Evolutionary conservation across 37 sponge, comb jelly and placozoan genomes (phyloP).

Genomic region (Beroe ovata): DNA sequence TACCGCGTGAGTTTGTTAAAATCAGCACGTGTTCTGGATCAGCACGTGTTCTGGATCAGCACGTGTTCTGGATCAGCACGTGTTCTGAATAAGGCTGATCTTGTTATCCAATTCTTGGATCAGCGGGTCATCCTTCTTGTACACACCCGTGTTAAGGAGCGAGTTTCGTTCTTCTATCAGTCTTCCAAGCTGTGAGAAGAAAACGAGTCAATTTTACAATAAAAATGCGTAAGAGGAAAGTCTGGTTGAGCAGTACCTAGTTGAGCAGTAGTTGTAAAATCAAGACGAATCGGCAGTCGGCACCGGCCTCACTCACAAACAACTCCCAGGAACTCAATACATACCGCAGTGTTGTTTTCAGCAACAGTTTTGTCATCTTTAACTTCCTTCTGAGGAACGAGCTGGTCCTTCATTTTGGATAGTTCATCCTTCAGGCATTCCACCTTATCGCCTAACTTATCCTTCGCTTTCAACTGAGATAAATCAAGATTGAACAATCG

Average conservation of each 20-base stretch:
- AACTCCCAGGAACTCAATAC: not conserved
- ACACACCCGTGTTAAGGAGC: conserved; percentile 35
- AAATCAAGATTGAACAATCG: too few relatives aligned
- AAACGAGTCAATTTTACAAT: too few relatives aligned
- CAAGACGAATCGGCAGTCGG: too few relatives aligned
- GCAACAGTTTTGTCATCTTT: not conserved
- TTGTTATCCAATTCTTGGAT: conserved; percentile 46
- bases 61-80: not conserved
- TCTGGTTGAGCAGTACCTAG: too few relatives aligned
- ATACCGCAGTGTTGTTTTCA: not conserved
- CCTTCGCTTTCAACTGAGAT: conserved; percentile 22
- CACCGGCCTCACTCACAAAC: too few relatives aligned
- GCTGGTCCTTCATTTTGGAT: not conserved
- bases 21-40: too few relatives aligned
- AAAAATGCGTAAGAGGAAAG: too few relatives aligned
- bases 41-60: too few relatives aligned
- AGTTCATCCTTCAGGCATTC: conserved; percentile 15
- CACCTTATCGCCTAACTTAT: not conserved
- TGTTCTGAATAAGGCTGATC: conserved; percentile 26
- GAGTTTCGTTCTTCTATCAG: conserved; percentile 48
- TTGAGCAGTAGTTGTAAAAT: too few relatives aligned
- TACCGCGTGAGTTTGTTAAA: too few relatives aligned
- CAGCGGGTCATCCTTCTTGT: conserved; percentile 23
- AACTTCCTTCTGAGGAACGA: conserved; percentile 19
- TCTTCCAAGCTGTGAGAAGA: conserved; percentile 50